Conservation (phyloP, 2,888 invertebrate genomes). For the Sminthurinus aureus region DNA sequence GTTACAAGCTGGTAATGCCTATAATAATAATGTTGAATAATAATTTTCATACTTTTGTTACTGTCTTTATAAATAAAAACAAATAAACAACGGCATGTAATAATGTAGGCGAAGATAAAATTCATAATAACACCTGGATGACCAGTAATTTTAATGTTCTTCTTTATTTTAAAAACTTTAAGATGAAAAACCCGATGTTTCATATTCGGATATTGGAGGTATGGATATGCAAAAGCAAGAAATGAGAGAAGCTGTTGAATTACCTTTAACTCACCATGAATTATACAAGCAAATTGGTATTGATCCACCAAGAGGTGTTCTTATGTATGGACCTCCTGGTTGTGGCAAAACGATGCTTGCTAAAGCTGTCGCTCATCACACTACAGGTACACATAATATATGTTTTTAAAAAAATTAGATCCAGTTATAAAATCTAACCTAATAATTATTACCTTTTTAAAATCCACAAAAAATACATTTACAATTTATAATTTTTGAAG, state of each 20-base stretch:
- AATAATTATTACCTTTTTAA: too few species aligned
- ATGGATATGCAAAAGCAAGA: constrained; percentile 99
- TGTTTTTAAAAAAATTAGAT: too few species aligned
- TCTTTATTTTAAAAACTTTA: constrained; percentile 48
- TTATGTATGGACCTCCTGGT: constrained; percentile 99
- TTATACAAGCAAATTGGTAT: constrained; percentile 98
- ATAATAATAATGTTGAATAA: neutral
- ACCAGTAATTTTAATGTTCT: too few species aligned
- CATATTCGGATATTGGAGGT: constrained; percentile 97
- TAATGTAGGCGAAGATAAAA: too few species aligned
- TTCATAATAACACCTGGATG: neutral
- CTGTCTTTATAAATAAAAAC: too few species aligned
- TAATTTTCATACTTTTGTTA: neutral
- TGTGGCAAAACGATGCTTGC: constrained; percentile 99
- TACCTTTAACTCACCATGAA: constrained; percentile 98
- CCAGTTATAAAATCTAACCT: too few species aligned
- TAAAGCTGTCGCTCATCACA: constrained; percentile 98
- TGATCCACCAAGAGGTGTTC: constrained; percentile 96
- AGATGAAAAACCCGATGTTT: constrained; percentile 98
- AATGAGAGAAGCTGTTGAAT: constrained; percentile 96
- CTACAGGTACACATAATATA: constrained; percentile 72
- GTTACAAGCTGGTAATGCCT: constrained; percentile 80
- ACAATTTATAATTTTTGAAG: too few species aligned
- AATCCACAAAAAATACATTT: too few species aligned
- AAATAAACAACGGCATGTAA: too few species aligned